phyloP scores from a whole-genome alignment of 2,113 vertebrate species.

The Acanthochromis polyacanthus region DNA sequence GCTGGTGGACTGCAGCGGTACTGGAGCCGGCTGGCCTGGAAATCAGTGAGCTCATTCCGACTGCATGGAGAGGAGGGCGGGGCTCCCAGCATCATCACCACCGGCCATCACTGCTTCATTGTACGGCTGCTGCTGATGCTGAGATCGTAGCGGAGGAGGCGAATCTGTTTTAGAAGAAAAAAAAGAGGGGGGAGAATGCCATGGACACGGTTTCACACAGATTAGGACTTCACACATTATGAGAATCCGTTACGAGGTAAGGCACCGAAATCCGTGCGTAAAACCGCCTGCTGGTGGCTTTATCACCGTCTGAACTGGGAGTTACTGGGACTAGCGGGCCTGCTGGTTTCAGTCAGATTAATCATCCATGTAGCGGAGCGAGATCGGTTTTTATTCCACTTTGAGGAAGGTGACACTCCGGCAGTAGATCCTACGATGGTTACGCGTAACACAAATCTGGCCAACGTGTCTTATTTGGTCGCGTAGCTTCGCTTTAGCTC shows the following conservation, averaged over 20 bases:
- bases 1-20: constrained; percentile 55
- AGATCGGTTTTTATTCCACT: not conserved
- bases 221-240: constrained; percentile 38
- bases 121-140: constrained; percentile 83
- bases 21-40: constrained; percentile 29
- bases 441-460: fast-evolving
- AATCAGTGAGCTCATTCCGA: constrained; percentile 77
- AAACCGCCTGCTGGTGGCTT: not conserved
- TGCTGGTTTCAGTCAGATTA: constrained; percentile 36
- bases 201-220: constrained; percentile 54
- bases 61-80: constrained; percentile 78
- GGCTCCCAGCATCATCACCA: constrained; percentile 80
- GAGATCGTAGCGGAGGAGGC: constrained; percentile 46
- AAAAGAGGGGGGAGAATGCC: constrained; percentile 31
- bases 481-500: constrained; percentile 13
- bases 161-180: not conserved
- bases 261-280: not conserved
- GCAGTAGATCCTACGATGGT: no score
- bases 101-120: constrained; percentile 78
- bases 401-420: not conserved
- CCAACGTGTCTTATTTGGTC: not conserved
- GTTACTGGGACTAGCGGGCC: constrained; percentile 61
- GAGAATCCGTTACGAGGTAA: constrained; percentile 73
- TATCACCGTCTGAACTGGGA: constrained; percentile 26
- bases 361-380: constrained; percentile 15